Evolutionary conservation across 2,113 vertebrate species (phyloP).

Genomic region (Anhinga rufa): DNA sequence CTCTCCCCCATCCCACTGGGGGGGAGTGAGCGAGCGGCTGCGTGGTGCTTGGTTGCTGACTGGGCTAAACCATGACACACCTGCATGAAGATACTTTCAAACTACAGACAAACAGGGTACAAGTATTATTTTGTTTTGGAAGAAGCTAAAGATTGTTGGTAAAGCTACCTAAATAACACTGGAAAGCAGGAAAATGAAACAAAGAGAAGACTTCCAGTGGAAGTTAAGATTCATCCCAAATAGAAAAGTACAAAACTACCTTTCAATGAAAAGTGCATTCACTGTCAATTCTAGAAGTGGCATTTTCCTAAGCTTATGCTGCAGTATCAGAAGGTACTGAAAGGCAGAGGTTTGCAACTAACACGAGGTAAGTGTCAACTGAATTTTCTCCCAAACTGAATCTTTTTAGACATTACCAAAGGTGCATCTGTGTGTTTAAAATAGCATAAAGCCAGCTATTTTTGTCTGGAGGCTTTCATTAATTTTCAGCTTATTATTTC

Average conservation of each 20-base stretch:
- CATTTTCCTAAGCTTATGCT: neutral
- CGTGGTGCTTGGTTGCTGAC: too few species aligned
- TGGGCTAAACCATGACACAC: too few species aligned
- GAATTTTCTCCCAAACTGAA: neutral
- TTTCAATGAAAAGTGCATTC: neutral
- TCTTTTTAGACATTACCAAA: neutral
- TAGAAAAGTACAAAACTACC: neutral
- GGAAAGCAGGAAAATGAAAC: neutral
- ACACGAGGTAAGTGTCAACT: neutral
- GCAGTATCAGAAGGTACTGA: neutral
- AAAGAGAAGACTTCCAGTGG: conserved; percentile 21
- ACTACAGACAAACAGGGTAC: neutral
- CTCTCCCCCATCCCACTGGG: too few species aligned
- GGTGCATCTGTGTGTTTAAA: neutral
- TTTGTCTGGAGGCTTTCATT: neutral
- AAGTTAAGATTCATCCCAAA: neutral
- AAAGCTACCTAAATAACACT: neutral
- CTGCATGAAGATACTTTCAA: neutral
- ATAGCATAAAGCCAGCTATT: neutral
- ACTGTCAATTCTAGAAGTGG: neutral
- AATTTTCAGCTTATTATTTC: conserved; percentile 56
- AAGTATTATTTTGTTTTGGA: neutral
- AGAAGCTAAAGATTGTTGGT: neutral
- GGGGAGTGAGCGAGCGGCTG: too few species aligned
- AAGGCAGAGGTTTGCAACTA: neutral